Conservation (phyloP, 1,140 invertebrate species). For the Pseudomyrmex dendroicus region DNA sequence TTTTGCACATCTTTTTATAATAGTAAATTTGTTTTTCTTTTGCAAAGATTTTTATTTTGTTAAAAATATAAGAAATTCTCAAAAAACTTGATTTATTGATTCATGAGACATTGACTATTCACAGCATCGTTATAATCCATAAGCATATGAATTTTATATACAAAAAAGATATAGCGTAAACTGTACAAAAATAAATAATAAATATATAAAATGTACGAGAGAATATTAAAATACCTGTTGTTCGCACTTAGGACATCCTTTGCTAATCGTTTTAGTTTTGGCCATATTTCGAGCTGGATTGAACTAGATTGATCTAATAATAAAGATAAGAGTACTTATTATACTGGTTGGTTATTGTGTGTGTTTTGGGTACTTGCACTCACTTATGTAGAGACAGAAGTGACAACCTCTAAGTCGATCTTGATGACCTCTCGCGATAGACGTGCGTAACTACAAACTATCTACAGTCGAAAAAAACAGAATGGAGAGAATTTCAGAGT, state of each 20-base stretch:
- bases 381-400: no score
- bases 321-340: slow-evolving; percentile 7
- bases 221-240: slow-evolving; percentile 84
- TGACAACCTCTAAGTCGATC: no score
- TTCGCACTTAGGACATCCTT: slow-evolving; percentile 88
- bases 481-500: no score
- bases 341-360: no score
- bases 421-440: no score
- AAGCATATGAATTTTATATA: slow-evolving; percentile 5
- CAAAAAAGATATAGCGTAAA: neutral
- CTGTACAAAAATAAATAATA: slow-evolving; percentile 16
- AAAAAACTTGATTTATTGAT: neutral
- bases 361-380: no score
- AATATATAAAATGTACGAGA: neutral
- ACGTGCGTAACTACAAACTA: no score
- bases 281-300: slow-evolving; percentile 77
- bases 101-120: no score
- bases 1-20: neutral
- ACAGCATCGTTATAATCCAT: neutral
- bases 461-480: no score
- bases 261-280: slow-evolving; percentile 86
- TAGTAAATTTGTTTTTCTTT: neutral
- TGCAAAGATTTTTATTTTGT: neutral
- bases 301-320: slow-evolving; percentile 30
- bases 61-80: neutral